phyloP scores from a whole-genome alignment of 37 sponge, comb jelly and placozoan genomes.

The Theonella swinhoei region DNA sequence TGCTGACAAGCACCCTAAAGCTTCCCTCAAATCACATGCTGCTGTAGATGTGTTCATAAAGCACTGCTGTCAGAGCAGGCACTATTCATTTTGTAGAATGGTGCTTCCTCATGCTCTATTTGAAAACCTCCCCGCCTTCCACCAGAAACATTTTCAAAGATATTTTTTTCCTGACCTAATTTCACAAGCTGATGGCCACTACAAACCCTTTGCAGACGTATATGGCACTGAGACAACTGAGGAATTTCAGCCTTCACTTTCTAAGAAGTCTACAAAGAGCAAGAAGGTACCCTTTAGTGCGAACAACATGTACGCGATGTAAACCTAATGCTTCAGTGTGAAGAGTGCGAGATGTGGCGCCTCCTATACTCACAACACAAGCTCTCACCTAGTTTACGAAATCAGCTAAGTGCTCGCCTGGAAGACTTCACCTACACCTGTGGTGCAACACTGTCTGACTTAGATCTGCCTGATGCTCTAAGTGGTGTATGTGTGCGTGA shows the following conservation, averaged over 20 bases:
- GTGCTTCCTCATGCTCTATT: neutral
- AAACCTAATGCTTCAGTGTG: conserved; percentile 37
- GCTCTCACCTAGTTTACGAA: neutral
- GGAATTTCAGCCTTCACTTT: neutral
- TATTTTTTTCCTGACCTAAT: conserved; percentile 11
- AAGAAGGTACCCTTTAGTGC: conserved; percentile 20
- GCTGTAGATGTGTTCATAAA: no score
- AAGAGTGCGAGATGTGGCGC: conserved; percentile 25
- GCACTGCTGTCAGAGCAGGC: conserved; percentile 26
- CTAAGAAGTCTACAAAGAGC: neutral
- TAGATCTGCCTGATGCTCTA: conserved; percentile 3
- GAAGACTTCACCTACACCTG: neutral
- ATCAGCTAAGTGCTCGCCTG: neutral
- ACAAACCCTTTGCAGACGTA: conserved; percentile 15
- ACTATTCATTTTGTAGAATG: conserved; percentile 36
- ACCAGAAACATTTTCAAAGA: neutral
- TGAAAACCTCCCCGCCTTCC: conserved; percentile 9
- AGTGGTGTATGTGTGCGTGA: conserved; percentile 1
- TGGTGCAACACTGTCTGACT: conserved; percentile 13
- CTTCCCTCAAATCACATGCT: no score
- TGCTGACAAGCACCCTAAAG: neutral
- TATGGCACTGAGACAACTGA: conserved; percentile 12
- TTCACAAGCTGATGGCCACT: conserved; percentile 12
- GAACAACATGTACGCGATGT: conserved; percentile 23
- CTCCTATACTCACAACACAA: conserved; percentile 4